Evolutionary conservation across 2,113 vertebrate genomes (phyloP).

Genomic region (Alouatta palliata): DNA sequence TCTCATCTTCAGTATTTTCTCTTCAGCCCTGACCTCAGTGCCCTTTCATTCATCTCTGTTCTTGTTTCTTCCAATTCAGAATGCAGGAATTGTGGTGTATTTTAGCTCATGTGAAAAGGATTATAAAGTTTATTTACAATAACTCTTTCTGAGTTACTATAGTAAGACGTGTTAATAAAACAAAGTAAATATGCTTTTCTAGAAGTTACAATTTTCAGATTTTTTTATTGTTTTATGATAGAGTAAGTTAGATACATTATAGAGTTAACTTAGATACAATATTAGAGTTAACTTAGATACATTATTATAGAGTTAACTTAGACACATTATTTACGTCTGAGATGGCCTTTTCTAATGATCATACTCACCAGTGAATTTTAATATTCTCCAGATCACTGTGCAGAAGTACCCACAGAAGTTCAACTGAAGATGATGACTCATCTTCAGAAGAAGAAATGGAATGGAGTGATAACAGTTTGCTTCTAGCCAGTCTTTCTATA

Average conservation of each 20-base stretch:
- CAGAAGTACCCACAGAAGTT: slow-evolving; percentile 87
- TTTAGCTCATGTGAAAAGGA: not conserved
- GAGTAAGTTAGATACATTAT: not conserved
- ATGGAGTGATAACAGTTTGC: slow-evolving; percentile 90
- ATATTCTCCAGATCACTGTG: slow-evolving; percentile 83
- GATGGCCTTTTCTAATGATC: not conserved
- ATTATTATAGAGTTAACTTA: not conserved
- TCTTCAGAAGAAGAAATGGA: slow-evolving; percentile 97
- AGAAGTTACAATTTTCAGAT: slow-evolving; percentile 13
- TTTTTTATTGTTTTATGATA: slow-evolving; percentile 1
- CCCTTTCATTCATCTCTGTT: not conserved
- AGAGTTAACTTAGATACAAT: not conserved
- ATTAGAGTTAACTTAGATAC: not conserved
- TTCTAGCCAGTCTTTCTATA: slow-evolving; percentile 93
- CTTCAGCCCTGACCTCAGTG: not conserved
- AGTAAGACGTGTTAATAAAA: slow-evolving; percentile 16
- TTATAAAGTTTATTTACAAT: not conserved
- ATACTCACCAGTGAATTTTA: slow-evolving; percentile 30
- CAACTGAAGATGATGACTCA: slow-evolving; percentile 91
- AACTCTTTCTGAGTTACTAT: not conserved
- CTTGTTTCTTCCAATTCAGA: not conserved
- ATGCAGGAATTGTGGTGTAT: not conserved
- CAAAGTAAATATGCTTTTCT: slow-evolving; percentile 33
- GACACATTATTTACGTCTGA: not conserved
- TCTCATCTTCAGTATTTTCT: not conserved